Conservation (phyloP, 2,797 vertebrate species). For the Vireo griseus region DNA sequence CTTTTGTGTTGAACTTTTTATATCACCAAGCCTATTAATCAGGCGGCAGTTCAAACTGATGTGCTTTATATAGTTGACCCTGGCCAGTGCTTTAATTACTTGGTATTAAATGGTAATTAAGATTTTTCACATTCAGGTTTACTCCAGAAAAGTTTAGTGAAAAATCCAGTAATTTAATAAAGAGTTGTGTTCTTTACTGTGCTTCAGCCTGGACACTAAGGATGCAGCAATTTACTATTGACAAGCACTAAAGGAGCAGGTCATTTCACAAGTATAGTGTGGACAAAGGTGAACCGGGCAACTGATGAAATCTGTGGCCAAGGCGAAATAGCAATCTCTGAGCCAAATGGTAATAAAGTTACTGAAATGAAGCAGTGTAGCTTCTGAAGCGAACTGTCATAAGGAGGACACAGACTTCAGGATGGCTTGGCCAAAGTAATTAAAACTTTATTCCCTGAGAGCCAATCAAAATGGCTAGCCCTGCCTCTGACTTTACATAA, state of each 20-base stretch:
- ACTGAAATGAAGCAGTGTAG: constrained; percentile 90
- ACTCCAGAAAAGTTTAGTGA: constrained; percentile 70
- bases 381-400: constrained; percentile 89
- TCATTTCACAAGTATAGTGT: constrained; percentile 90
- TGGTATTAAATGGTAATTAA: constrained; percentile 83
- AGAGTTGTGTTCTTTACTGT: constrained; percentile 75
- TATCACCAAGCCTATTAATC: constrained; percentile 74
- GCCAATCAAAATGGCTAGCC: not conserved
- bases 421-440: constrained; percentile 74
- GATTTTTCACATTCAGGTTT: constrained; percentile 73
- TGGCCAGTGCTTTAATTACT: constrained; percentile 72
- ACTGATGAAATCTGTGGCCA: constrained; percentile 97
- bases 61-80: constrained; percentile 60
- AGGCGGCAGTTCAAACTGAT: constrained; percentile 67
- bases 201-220: constrained; percentile 68
- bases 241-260: constrained; percentile 89
- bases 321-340: constrained; percentile 96
- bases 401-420: constrained; percentile 83
- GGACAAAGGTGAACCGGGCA: constrained; percentile 97
- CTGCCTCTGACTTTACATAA: constrained; percentile 14
- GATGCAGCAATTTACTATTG: constrained; percentile 87
- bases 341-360: constrained; percentile 96
- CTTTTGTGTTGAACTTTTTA: constrained; percentile 64
- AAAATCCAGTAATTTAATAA: constrained; percentile 77
- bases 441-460: constrained; percentile 70